These are phyloP conservation scores for Echinops telfairi DNA, from an alignment of 2,113 vertebrate genomes.

Conservation along the genomic window DNA sequence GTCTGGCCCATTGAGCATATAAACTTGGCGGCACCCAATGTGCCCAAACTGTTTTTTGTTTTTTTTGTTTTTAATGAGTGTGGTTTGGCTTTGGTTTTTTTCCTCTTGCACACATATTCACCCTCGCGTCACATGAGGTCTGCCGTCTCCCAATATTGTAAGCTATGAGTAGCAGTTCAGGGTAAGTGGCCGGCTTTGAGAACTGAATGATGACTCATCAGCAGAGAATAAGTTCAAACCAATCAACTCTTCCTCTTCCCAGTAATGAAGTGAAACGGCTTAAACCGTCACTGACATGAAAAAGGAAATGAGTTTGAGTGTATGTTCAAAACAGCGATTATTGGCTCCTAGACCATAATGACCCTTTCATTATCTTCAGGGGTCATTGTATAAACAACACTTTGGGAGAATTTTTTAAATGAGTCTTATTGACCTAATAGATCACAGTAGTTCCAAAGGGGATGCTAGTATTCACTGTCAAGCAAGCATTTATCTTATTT, in stretches of 20 bases:
- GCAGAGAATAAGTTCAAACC: slow-evolving; percentile 74
- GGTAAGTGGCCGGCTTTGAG: slow-evolving; percentile 69
- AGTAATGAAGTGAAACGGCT: slow-evolving; percentile 79
- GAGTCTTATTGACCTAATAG: slow-evolving; percentile 76
- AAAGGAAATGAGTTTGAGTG: slow-evolving; percentile 77
- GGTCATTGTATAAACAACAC: slow-evolving; percentile 69
- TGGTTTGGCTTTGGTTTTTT: background rate
- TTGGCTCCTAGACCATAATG: slow-evolving; percentile 71
- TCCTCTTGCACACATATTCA: background rate
- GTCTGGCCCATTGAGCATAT: background rate
- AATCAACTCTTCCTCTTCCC: slow-evolving; percentile 72
- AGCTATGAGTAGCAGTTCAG: background rate
- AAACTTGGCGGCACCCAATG: slow-evolving; percentile 26
- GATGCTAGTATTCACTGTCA: slow-evolving; percentile 73
- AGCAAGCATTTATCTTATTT: slow-evolving; percentile 70
- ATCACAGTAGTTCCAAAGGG: slow-evolving; percentile 76
- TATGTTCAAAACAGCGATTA: slow-evolving; percentile 77
- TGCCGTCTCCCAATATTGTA: background rate
- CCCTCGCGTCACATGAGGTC: background rate
- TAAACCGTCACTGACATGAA: slow-evolving; percentile 57
- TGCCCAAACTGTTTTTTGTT: background rate
- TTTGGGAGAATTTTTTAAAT: slow-evolving; percentile 72
- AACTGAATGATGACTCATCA: slow-evolving; percentile 54
- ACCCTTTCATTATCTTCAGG: slow-evolving; percentile 65
- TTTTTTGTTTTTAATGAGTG: background rate